phyloP scores from a whole-genome alignment of 64 coral and sea anemone genomes.

The Cladopsammia gracilis region DNA sequence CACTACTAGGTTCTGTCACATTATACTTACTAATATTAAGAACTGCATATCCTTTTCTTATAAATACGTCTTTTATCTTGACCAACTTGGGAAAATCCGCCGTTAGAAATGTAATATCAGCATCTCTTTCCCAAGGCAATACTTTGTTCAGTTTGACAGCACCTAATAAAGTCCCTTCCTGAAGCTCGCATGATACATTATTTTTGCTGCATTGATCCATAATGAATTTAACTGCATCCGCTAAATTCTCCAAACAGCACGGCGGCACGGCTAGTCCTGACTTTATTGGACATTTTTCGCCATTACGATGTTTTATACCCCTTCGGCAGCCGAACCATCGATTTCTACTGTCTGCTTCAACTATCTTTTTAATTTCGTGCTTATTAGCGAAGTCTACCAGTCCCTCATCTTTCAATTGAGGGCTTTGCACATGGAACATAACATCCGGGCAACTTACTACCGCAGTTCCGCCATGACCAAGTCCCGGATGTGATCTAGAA shows the following conservation, averaged over 20 bases:
- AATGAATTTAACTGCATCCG: conserved; percentile 88
- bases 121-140: conserved; percentile 97
- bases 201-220: conserved; percentile 82
- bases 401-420: conserved; percentile 50
- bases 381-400: conserved; percentile 73
- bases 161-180: conserved; percentile 92
- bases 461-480: conserved; percentile 28
- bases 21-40: conserved; percentile 74
- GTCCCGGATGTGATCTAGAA: conserved; percentile 12
- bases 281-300: conserved; percentile 61
- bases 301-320: conserved; percentile 74
- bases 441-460: conserved; percentile 97
- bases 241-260: conserved; percentile 94
- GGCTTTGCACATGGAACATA: conserved; percentile 71
- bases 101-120: conserved; percentile 94
- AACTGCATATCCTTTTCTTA: conserved; percentile 65
- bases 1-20: too few relatives aligned
- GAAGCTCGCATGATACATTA: conserved; percentile 84
- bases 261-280: conserved; percentile 81
- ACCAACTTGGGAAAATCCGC: conserved; percentile 73
- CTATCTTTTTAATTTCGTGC: conserved; percentile 89
- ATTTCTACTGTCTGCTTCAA: conserved; percentile 72
- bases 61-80: conserved; percentile 57
- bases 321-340: conserved; percentile 94
- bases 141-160: conserved; percentile 97